phyloP scores from a whole-genome alignment of 2,888 invertebrate species.

The Lycaena phlaeas region DNA sequence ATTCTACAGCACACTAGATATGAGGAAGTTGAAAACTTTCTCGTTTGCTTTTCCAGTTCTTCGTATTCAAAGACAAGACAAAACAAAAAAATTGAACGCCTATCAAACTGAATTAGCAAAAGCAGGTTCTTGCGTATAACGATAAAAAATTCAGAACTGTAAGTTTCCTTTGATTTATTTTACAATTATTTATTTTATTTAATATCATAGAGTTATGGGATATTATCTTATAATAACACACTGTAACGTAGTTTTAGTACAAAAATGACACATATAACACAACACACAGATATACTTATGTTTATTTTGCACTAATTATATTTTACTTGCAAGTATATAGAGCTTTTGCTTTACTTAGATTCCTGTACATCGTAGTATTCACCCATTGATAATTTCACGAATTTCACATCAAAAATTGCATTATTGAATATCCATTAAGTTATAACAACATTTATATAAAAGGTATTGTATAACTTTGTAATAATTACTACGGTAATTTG shows the following conservation, averaged over 20 bases:
- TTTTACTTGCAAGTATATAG: conserved; percentile 32
- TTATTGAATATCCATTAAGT: too few relatives aligned
- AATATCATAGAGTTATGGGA: not conserved
- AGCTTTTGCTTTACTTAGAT: conserved; percentile 34
- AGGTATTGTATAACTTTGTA: too few relatives aligned
- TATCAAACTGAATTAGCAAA: not conserved
- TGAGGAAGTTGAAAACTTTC: too few relatives aligned
- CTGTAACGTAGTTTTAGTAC: not conserved
- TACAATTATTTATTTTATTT: conserved; percentile 5
- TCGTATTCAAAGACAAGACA: too few relatives aligned
- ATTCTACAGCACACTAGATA: too few relatives aligned
- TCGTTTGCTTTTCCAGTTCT: too few relatives aligned
- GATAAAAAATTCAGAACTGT: not conserved
- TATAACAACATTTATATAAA: too few relatives aligned
- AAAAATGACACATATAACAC: not conserved
- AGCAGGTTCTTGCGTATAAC: not conserved
- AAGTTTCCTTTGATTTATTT: not conserved
- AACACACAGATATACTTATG: conserved; percentile 9
- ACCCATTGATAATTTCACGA: conserved; percentile 4
- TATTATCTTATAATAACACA: not conserved
- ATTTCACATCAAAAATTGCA: too few relatives aligned
- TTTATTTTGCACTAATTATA: conserved; percentile 31
- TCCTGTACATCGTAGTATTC: conserved; percentile 7
- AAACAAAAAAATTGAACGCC: too few relatives aligned
- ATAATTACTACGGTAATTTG: too few relatives aligned